A percentile compares a stretch with the other conserved stretches of the same genome.
phyloP scores from a whole-genome alignment of 2,113 vertebrate genomes.

The Poeciliopsis occidentalis region DNA sequence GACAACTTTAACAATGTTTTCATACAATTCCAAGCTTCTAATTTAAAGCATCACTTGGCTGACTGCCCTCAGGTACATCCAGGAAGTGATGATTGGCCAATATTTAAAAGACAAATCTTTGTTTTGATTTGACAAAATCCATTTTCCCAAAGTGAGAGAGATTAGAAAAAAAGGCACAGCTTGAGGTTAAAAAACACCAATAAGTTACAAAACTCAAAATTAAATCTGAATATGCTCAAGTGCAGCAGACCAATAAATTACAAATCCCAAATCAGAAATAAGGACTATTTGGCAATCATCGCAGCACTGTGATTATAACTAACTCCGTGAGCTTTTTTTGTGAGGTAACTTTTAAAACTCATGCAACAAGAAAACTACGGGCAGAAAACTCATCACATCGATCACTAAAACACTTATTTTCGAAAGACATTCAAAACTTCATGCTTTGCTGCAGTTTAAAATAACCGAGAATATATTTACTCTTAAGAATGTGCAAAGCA shows the following conservation, averaged over 20 bases:
- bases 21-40: not conserved
- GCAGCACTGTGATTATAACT: not conserved
- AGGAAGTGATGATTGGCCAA: not conserved
- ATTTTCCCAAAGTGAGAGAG: slow-evolving; percentile 13
- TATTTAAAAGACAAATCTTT: slow-evolving; percentile 1
- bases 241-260: slow-evolving; percentile 14
- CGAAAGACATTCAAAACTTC: slow-evolving; percentile 10
- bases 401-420: not conserved
- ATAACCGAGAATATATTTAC: not conserved
- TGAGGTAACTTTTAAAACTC: slow-evolving; percentile 24
- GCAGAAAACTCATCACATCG: not conserved
- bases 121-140: slow-evolving; percentile 8
- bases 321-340: slow-evolving; percentile 4
- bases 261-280: slow-evolving; percentile 5
- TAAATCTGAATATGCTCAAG: not conserved
- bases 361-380: not conserved
- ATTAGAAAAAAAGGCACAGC: slow-evolving; percentile 23
- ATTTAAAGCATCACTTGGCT: not conserved
- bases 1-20: not conserved
- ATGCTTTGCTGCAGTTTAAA: slow-evolving; percentile 32
- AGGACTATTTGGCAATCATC: slow-evolving; percentile 13
- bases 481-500: not conserved
- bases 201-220: not conserved
- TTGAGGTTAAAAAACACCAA: not conserved
- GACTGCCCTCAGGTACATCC: not conserved